Base-by-base conservation (phyloP, 2,888 invertebrate species). In the Aspidiotus destructor region DNA sequence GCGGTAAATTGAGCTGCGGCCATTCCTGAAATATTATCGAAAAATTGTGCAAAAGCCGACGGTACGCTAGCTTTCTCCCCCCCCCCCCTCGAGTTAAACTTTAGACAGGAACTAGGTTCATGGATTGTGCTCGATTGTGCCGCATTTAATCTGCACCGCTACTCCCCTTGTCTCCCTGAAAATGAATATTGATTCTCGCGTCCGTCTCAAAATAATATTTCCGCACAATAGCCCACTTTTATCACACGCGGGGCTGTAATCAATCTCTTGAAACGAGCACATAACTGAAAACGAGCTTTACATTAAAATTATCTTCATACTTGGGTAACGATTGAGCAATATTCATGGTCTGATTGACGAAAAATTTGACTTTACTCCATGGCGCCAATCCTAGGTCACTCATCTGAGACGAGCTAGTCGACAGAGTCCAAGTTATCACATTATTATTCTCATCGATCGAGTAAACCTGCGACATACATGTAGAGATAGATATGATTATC, bases 311-410 rank as follows among this genome's bases (percentile, higher is more conserved):
- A 41, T 40, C 41, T 44, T 16, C 44, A 44, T 55, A 69, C 69
- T 62, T 69, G 11, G 69, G 54, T 16, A 69, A 42, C 7, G 42
- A 54, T 61, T n/a, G 11, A 44, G 13, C 28, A 8, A 55, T 17
- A 62, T 69, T 62, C 10, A 69, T 41, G 15, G 54, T 41, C 40
- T 69, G 69, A 62, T 55, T 62, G 8, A 57, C 8, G 40, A 69
- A 69, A 57, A 69, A 57, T 16, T 62, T 61, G 28, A 62, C 54
- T 62, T 57, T 69, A 62, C 69, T 62, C 69, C 69, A 69, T 9
- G 69, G 69, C n/a, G 62, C 69, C n/a, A 48, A 67, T 8, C 67
- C 67, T 5, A 63, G 16, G 53, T 53, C 54, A 8, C 1, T 52
- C 1, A 57, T 41, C 48, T 58, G 57, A 41, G 44, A 48, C 17